Evolutionary conservation across 2,888 invertebrate genomes (phyloP), one percentile per base, ranked within the genome.

Genomic region (Leptinotarsa juncta): DNA sequence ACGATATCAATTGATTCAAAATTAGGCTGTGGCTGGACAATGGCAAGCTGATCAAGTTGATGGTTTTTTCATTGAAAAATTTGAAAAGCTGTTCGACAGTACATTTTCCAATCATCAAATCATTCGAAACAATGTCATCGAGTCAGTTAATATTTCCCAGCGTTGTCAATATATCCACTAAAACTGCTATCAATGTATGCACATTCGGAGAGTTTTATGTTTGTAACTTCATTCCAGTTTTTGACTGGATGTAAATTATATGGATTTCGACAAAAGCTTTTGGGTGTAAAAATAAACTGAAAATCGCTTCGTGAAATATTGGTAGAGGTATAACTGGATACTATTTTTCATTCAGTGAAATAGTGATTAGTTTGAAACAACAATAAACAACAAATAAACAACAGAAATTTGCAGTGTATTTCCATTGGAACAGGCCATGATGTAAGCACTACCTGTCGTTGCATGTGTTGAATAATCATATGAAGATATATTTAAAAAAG

Each of bases 171-270:
- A 57, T 20, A 57, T 57, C 20, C 55, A 20, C 18, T 7, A 3
- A 10, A 18, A 12, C n/a, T 20, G 15, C 55, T 57, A 57, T 20
- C 55, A 55, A 20, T 55, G 55, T 55, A 55, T 55, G 55, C 20
- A 55, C 20, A 55, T 23, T 23, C 12, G 18, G 55, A 12, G 3
- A 20, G 12, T 55, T 55, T 55, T 55, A 55, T 55, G 55, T 55
- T 20, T 23, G 55, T 18, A 3, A 55, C 55, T 20, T 12, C 23
- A 57, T 14, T 57, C 20, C 18, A 20, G 3, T 4, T 18, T 12
- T 20, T 12, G 55, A 57, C 20, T 57, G 55, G 55, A 20, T 57
- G 55, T 57, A 20, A 57, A 57, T 57, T 57, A 23, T 57, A 14
- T 14, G 55, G 7, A 57, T 57, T 57, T 57, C 20, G 20, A 23